phyloP scores from a whole-genome alignment of 2,797 vertebrate genomes.

The Poliocrania exsul region DNA sequence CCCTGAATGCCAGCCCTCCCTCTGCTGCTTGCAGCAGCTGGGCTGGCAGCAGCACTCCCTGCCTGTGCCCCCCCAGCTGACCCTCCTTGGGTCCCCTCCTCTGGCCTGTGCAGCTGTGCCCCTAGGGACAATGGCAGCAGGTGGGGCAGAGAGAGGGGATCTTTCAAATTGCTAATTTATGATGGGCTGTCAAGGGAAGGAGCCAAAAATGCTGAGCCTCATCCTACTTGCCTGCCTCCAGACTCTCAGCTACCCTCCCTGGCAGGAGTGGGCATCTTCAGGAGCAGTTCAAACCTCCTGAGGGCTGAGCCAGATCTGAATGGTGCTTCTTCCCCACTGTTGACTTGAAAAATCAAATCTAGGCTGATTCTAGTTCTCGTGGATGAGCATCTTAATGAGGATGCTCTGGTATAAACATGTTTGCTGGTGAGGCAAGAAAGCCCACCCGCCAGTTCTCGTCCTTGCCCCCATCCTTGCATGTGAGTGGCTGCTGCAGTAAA shows the following conservation, averaged over 20 bases:
- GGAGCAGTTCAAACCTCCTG: not conserved
- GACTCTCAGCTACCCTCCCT: not conserved
- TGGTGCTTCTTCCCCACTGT: not conserved
- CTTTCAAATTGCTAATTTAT: not conserved
- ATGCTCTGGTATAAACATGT: not conserved
- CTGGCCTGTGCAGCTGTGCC: not conserved
- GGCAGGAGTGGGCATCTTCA: not conserved
- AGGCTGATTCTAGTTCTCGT: not conserved
- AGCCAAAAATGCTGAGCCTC: not conserved
- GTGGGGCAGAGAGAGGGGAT: not conserved
- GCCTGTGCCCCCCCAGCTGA: no score
- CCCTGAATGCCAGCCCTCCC: fast-evolving
- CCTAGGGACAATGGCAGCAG: not conserved
- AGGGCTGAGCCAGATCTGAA: not conserved
- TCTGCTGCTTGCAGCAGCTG: not conserved
- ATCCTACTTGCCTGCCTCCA: not conserved
- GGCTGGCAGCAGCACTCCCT: not conserved
- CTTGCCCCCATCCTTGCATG: not conserved
- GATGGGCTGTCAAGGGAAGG: not conserved
- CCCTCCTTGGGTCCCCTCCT: not conserved
- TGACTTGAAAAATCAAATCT: not conserved
- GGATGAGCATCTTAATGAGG: not conserved
- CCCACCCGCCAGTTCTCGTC: not conserved
- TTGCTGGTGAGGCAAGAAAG: not conserved
- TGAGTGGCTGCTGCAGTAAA: not conserved